Percentiles rank a stretch among this genome's conserved stretches.
Conservation (phyloP, 2,113 vertebrate genomes). For the Camelus dromedarius region DNA sequence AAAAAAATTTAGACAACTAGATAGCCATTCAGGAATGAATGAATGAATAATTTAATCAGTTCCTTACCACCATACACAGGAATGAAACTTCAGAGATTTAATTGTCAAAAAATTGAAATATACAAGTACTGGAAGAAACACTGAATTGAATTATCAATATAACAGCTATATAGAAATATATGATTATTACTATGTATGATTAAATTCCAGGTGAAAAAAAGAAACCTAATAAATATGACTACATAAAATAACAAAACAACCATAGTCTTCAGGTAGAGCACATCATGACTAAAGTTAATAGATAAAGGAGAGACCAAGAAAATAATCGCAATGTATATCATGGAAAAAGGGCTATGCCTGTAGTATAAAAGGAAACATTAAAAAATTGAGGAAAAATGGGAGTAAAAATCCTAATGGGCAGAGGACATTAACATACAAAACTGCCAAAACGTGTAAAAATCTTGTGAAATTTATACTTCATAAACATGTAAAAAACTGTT, state of each 20-base stretch:
- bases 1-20: not conserved
- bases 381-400: not conserved
- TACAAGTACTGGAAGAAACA: not conserved
- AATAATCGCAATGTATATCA: not conserved
- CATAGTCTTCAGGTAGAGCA: not conserved
- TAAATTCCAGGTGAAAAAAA: not conserved
- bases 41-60: not conserved
- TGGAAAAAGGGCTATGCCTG: not conserved
- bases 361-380: not conserved
- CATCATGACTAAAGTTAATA: not conserved
- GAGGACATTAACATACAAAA: not conserved
- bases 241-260: not conserved
- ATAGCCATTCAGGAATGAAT: not conserved
- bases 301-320: not conserved
- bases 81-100: not conserved
- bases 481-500: not conserved
- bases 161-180: not conserved
- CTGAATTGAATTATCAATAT: not conserved
- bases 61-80: not conserved
- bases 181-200: not conserved
- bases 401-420: not conserved
- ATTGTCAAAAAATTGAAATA: not conserved
- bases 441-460: not conserved
- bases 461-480: not conserved
- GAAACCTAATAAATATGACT: not conserved